Evolutionary conservation across 2,888 invertebrate genomes (phyloP).

Genomic region (Orthosia incerta): DNA sequence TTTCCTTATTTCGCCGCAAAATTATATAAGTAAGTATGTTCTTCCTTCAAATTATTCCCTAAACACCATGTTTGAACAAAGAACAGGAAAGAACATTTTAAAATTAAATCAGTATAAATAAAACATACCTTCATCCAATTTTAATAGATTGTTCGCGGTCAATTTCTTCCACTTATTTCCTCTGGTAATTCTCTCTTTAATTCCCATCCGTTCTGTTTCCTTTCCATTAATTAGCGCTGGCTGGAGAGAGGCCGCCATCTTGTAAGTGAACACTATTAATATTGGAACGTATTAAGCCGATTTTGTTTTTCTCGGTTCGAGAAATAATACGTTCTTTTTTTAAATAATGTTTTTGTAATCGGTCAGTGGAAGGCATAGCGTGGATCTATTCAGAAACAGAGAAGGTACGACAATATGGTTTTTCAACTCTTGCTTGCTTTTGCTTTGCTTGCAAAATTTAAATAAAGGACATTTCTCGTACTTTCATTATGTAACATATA

Average conservation of each 20-base stretch:
- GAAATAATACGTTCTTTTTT: background rate
- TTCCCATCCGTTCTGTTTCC: conserved; percentile 43
- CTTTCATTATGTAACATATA: too few relatives aligned
- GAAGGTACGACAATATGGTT: too few relatives aligned
- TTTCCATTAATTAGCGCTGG: conserved; percentile 52
- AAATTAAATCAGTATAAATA: conserved; percentile 18
- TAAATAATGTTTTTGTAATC: too few relatives aligned
- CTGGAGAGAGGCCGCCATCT: conserved; percentile 38
- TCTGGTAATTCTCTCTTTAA: conserved; percentile 43
- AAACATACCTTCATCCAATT: conserved; percentile 25
- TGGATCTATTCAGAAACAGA: too few relatives aligned
- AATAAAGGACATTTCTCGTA: too few relatives aligned
- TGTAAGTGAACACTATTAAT: conserved; percentile 50
- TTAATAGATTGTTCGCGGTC: conserved; percentile 50
- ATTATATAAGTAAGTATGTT: too few relatives aligned
- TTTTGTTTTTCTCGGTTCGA: conserved; percentile 5
- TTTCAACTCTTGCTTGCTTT: too few relatives aligned
- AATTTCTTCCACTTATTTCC: conserved; percentile 39
- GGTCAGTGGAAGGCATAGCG: too few relatives aligned
- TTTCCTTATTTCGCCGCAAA: too few relatives aligned
- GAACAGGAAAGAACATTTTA: background rate
- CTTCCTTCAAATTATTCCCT: background rate
- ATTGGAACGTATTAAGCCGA: conserved; percentile 30
- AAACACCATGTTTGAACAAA: background rate
- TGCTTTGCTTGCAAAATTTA: too few relatives aligned